phyloP scores from a whole-genome alignment of 2,888 invertebrate genomes.

The Mesoligia furuncula region DNA sequence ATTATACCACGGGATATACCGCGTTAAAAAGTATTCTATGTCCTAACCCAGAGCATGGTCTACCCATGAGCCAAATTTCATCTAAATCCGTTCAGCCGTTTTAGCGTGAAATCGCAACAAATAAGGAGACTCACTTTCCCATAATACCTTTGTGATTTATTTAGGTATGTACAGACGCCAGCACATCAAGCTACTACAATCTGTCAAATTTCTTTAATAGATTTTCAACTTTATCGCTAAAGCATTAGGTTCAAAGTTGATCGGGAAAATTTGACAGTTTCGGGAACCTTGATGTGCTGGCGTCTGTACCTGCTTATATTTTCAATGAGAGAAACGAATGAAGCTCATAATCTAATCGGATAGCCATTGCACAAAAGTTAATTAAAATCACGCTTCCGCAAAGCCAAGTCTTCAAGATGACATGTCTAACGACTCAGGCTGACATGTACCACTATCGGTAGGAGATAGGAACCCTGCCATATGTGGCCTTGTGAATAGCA shows the following conservation, averaged over 20 bases:
- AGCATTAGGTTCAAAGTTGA: too few species aligned
- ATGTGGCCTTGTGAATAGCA: conserved; percentile 5
- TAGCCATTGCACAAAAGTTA: background rate
- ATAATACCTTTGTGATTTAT: background rate
- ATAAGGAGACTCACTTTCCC: background rate
- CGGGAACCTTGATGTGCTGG: too few species aligned
- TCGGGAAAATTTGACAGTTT: too few species aligned
- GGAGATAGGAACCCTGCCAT: conserved; percentile 9
- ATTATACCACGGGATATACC: background rate
- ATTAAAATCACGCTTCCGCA: conserved; percentile 6
- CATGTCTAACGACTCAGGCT: background rate
- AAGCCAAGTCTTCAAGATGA: background rate
- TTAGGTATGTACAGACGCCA: too few species aligned
- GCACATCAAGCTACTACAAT: too few species aligned
- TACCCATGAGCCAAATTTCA: background rate
- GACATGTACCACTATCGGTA: background rate
- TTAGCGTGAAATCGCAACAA: background rate
- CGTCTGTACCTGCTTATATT: background rate
- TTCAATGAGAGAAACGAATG: background rate
- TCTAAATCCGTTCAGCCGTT: background rate
- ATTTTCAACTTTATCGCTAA: too few species aligned
- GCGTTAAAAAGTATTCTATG: background rate
- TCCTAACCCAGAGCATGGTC: background rate
- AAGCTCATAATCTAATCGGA: background rate
- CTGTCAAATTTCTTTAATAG: too few species aligned